These are phyloP conservation scores for Lichenostomus cassidix DNA, from an alignment of 2,113 vertebrate genomes.

Conservation along the genomic window DNA sequence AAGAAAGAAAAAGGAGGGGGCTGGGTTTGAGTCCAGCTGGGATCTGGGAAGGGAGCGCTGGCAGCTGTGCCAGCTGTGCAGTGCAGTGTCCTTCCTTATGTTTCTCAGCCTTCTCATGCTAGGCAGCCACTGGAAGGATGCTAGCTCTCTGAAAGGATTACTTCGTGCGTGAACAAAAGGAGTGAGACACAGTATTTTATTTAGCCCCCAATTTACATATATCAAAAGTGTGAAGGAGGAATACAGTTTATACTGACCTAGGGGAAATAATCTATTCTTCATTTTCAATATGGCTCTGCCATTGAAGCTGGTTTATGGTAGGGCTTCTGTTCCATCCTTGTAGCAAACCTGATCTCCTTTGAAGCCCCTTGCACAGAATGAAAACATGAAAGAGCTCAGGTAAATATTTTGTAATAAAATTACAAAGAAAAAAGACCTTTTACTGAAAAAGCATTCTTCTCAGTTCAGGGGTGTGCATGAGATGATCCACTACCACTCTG, in stretches of 20 bases:
- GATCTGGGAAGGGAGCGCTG: rapidly evolving
- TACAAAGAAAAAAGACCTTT: background rate
- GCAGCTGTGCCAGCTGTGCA: background rate
- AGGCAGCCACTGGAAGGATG: background rate
- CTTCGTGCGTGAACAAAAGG: background rate
- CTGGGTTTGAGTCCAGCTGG: rapidly evolving
- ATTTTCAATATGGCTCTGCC: background rate
- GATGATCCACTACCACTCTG: background rate
- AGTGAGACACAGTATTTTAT: background rate
- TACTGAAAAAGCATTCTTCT: background rate
- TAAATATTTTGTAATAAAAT: background rate
- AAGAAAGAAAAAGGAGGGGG: background rate
- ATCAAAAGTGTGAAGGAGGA: background rate
- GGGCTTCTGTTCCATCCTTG: background rate
- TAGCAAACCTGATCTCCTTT: background rate
- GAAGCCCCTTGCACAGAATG: background rate
- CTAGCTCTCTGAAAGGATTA: background rate
- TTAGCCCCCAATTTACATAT: background rate
- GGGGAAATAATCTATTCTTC: background rate
- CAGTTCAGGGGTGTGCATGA: background rate
- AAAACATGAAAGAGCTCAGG: background rate
- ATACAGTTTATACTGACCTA: background rate
- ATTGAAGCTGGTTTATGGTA: background rate
- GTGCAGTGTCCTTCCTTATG: background rate
- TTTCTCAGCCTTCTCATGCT: background rate